Conservation (phyloP, 2,888 invertebrate genomes). For the Thysanoteuthis rhombus region DNA sequence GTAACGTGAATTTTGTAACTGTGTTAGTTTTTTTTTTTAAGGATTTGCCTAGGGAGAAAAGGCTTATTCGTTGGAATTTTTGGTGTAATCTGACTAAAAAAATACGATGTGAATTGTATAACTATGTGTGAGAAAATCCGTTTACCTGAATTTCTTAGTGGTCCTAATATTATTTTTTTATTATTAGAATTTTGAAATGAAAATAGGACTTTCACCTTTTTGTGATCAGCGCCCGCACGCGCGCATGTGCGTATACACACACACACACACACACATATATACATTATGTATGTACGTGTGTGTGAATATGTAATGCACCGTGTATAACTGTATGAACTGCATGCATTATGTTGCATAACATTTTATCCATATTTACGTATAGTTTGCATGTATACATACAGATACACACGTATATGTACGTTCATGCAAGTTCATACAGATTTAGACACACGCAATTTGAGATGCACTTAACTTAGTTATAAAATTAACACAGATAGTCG, state of each 20-base stretch:
- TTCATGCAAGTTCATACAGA: not conserved
- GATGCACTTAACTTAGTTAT: too few relatives aligned
- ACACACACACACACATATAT: not conserved
- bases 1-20: not conserved
- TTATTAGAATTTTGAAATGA: too few relatives aligned
- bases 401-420: not conserved
- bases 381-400: not conserved
- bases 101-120: not conserved
- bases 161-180: too few relatives aligned
- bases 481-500: too few relatives aligned
- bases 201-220: not conserved
- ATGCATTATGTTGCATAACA: not conserved
- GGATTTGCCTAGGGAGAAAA: not conserved
- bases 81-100: not conserved
- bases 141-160: not conserved
- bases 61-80: not conserved
- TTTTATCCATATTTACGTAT: too few relatives aligned
- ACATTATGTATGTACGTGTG: not conserved
- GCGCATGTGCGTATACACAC: not conserved
- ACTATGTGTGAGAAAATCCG: not conserved
- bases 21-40: not conserved
- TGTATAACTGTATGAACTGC: not conserved
- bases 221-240: not conserved
- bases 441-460: too few relatives aligned
- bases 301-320: not conserved